Conservation (phyloP, 1,140 invertebrate genomes). For the Sminthurides bifidus region DNA sequence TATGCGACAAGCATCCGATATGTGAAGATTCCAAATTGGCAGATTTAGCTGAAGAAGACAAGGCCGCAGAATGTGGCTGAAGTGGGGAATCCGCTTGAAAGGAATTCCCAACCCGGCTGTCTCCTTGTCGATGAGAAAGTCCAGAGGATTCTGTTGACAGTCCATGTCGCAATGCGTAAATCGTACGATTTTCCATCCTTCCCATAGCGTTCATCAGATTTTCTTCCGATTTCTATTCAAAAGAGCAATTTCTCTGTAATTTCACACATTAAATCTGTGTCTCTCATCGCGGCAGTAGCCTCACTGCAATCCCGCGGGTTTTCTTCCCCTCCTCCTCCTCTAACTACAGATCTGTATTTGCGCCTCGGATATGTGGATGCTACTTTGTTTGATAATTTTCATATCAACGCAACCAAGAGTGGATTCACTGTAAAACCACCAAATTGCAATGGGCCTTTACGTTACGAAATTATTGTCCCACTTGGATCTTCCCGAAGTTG, state of each 20-base stretch:
- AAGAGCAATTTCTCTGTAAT: background rate
- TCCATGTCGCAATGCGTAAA: constrained; percentile 32
- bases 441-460: no score
- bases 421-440: no score
- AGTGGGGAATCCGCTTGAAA: constrained; percentile 16
- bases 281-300: no score
- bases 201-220: constrained; percentile 24
- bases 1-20: constrained; percentile 21
- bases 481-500: no score
- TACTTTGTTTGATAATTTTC: no score
- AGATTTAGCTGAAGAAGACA: background rate
- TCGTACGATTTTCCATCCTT: constrained; percentile 21
- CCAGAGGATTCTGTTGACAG: background rate
- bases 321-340: no score
- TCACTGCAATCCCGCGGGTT: no score
- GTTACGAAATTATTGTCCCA: no score
- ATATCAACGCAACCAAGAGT: no score
- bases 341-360: no score
- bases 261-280: no score
- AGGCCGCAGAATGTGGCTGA: background rate
- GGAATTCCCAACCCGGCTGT: constrained; percentile 22
- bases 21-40: background rate
- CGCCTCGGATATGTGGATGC: no score
- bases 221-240: constrained; percentile 25
- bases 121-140: constrained; percentile 18